Conservation (phyloP, 2,113 vertebrate genomes). For the Micromys minutus region DNA sequence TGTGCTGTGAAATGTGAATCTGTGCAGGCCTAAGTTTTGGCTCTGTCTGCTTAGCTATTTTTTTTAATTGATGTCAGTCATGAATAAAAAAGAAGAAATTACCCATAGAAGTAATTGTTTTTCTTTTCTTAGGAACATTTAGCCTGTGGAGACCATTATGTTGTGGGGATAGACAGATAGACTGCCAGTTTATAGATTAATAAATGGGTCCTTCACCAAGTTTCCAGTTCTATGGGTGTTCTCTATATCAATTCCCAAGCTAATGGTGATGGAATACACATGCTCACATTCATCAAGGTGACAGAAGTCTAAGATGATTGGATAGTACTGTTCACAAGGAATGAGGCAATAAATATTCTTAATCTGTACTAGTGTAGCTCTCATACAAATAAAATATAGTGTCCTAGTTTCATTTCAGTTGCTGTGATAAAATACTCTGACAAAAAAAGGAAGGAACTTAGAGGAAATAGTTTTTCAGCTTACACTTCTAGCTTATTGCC, state of each 20-base stretch:
- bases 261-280: constrained; percentile 54
- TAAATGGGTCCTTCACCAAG: constrained; percentile 70
- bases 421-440: neutral
- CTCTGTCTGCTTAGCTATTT: constrained; percentile 60
- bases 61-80: constrained; percentile 58
- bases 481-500: neutral
- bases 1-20: constrained; percentile 63
- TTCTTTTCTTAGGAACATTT: constrained; percentile 19
- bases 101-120: neutral
- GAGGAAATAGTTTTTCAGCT: neutral
- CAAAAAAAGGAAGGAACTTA: neutral
- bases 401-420: neutral
- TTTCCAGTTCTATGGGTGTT: constrained; percentile 67
- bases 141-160: constrained; percentile 20
- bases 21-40: constrained; percentile 64
- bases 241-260: constrained; percentile 38
- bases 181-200: constrained; percentile 76
- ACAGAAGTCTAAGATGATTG: constrained; percentile 51
- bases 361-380: constrained; percentile 50
- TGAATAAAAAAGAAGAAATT: constrained; percentile 44
- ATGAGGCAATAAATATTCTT: constrained; percentile 71
- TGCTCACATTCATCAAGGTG: constrained; percentile 61
- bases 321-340: constrained; percentile 53
- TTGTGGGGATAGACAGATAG: constrained; percentile 62
- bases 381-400: constrained; percentile 62